These are phyloP conservation scores for Sesia apiformis DNA, from an alignment of 2,888 invertebrate genomes.

Conservation along the genomic window DNA sequence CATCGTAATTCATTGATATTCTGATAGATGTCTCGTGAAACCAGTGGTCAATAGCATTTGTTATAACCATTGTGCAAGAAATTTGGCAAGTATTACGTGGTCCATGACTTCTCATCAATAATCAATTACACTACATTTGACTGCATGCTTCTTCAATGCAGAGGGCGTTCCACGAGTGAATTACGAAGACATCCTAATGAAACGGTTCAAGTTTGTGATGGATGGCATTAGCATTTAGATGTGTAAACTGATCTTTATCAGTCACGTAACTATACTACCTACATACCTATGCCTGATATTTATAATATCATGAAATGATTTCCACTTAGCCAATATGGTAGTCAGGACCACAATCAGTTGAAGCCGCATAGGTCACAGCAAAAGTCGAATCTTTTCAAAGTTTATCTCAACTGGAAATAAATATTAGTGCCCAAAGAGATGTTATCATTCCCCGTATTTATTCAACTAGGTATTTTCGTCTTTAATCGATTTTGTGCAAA, in stretches of 20 bases:
- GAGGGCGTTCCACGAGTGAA: conserved; percentile 5
- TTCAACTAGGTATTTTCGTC: too few relatives aligned
- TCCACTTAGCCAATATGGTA: too few relatives aligned
- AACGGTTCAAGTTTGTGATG: not conserved
- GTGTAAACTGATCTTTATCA: not conserved
- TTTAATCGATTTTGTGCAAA: too few relatives aligned
- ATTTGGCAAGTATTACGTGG: conserved; percentile 17
- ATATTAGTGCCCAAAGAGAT: too few relatives aligned
- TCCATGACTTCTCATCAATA: conserved; percentile 16
- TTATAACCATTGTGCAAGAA: conserved; percentile 9
- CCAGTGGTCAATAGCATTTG: not conserved
- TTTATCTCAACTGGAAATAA: too few relatives aligned
- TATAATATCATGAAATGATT: too few relatives aligned
- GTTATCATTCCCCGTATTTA: too few relatives aligned
- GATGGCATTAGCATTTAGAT: not conserved
- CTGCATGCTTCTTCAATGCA: conserved; percentile 9
- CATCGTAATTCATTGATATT: not conserved
- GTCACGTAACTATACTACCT: too few relatives aligned
- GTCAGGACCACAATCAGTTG: too few relatives aligned
- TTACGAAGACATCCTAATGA: conserved; percentile 1
- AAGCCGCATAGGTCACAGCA: too few relatives aligned
- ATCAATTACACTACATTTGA: conserved; percentile 20
- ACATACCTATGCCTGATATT: too few relatives aligned
- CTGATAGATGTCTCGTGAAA: not conserved
- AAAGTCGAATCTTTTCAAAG: too few relatives aligned